Conservation (phyloP, 2,888 invertebrate genomes). For the Hipparchia sbordonii region DNA sequence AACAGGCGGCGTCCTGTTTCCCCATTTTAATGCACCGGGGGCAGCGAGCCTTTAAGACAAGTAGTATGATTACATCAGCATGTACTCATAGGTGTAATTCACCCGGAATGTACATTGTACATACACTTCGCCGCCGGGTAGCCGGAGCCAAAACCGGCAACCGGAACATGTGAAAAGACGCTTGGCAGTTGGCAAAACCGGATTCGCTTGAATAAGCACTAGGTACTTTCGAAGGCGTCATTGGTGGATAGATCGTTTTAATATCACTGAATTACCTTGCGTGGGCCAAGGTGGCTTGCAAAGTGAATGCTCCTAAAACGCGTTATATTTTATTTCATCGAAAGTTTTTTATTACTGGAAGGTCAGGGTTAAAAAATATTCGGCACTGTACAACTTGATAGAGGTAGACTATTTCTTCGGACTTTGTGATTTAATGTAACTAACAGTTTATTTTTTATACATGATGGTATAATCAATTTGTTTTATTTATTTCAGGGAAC, state of each 20-base stretch:
- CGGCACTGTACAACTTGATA: neutral
- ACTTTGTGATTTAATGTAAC: slow-evolving; percentile 10
- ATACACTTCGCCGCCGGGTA: neutral
- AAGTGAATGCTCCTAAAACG: slow-evolving; percentile 72
- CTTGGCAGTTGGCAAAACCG: slow-evolving; percentile 48
- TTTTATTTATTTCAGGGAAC: neutral
- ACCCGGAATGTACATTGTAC: no score
- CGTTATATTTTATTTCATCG: slow-evolving; percentile 35
- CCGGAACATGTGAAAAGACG: neutral
- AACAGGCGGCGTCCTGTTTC: no score
- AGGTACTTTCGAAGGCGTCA: slow-evolving; percentile 73
- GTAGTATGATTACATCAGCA: no score
- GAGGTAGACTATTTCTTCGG: neutral
- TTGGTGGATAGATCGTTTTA: slow-evolving; percentile 70
- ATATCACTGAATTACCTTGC: slow-evolving; percentile 79
- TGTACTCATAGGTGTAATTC: no score
- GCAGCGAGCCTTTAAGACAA: no score
- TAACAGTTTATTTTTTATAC: neutral
- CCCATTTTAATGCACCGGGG: no score
- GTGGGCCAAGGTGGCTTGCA: slow-evolving; percentile 73
- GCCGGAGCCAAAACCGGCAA: neutral
- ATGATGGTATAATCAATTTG: no score
- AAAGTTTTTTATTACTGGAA: slow-evolving; percentile 31
- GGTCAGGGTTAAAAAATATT: slow-evolving; percentile 24
- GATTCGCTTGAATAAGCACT: slow-evolving; percentile 59